Percentiles rank a stretch among this genome's conserved stretches.
These are phyloP conservation scores for Chrysolina haemoptera DNA, from an alignment of 2,888 invertebrate species.

Conservation along the genomic window DNA sequence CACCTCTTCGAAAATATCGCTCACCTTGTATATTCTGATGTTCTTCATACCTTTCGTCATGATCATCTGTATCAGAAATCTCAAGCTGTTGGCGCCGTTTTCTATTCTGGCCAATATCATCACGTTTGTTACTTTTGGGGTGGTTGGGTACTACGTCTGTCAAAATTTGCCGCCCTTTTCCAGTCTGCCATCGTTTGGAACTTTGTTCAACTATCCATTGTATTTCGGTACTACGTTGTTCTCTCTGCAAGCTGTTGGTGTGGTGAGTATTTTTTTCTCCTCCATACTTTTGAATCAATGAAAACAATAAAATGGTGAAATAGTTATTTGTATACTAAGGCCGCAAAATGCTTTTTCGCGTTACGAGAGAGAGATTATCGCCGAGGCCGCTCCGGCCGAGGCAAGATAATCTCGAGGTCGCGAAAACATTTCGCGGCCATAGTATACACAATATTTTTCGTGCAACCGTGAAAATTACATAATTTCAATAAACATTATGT, in stretches of 20 bases:
- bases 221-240: conserved; percentile 98
- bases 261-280: conserved; percentile 75
- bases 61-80: conserved; percentile 87
- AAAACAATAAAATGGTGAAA: too few species aligned
- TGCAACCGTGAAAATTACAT: too few species aligned
- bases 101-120: conserved; percentile 91
- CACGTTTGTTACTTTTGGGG: conserved; percentile 86
- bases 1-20: conserved; percentile 48
- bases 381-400: too few species aligned
- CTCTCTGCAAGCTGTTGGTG: conserved; percentile 95
- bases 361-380: too few species aligned
- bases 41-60: conserved; percentile 78
- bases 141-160: conserved; percentile 90
- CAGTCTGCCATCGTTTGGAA: conserved; percentile 77
- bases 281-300: neutral
- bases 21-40: conserved; percentile 62
- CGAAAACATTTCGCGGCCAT: too few species aligned
- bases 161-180: conserved; percentile 78
- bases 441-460: too few species aligned
- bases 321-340: too few species aligned
- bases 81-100: conserved; percentile 91
- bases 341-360: too few species aligned
- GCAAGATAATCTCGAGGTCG: too few species aligned
- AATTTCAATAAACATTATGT: too few species aligned
- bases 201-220: conserved; percentile 82